Conservation (phyloP, 2,888 invertebrate genomes). For the Elmis aenea region DNA sequence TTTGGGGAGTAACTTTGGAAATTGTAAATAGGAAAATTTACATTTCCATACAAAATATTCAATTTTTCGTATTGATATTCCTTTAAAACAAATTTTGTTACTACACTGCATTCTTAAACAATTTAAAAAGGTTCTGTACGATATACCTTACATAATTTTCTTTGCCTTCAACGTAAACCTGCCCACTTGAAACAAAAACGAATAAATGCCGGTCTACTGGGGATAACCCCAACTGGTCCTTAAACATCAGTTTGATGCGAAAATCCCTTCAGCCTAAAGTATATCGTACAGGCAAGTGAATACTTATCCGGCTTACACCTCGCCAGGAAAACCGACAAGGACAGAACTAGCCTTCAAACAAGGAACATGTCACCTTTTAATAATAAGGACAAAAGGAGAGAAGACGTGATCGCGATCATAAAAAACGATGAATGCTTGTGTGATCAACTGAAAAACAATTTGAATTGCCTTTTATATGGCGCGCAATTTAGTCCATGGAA, state of each 20-base stretch:
- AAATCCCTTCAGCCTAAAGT: constrained; percentile 21
- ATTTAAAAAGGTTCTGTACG: too few species aligned
- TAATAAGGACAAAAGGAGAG: constrained; percentile 3
- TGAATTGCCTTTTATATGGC: constrained; percentile 14
- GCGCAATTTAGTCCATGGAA: constrained; percentile 14
- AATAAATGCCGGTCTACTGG: too few species aligned
- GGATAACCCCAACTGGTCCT: too few species aligned
- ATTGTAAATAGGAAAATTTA: too few species aligned
- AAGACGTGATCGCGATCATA: constrained; percentile 4
- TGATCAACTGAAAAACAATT: constrained; percentile 20
- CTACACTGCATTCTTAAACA: too few species aligned
- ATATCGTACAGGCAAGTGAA: constrained; percentile 19
- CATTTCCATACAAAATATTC: too few species aligned
- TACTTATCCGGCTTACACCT: constrained; percentile 25
- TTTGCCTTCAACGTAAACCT: too few species aligned
- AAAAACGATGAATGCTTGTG: constrained; percentile 15
- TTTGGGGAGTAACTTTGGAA: too few species aligned
- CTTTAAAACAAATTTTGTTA: too few species aligned
- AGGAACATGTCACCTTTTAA: background rate
- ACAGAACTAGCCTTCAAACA: constrained; percentile 6
- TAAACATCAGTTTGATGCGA: constrained; percentile 20
- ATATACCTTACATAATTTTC: too few species aligned
- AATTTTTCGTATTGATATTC: too few species aligned
- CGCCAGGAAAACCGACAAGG: constrained; percentile 11
- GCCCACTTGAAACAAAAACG: too few species aligned